Evolutionary conservation across 1,140 invertebrate species (phyloP), one percentile per base, ranked within the genome.

Genomic region (Hyles vespertilio): DNA sequence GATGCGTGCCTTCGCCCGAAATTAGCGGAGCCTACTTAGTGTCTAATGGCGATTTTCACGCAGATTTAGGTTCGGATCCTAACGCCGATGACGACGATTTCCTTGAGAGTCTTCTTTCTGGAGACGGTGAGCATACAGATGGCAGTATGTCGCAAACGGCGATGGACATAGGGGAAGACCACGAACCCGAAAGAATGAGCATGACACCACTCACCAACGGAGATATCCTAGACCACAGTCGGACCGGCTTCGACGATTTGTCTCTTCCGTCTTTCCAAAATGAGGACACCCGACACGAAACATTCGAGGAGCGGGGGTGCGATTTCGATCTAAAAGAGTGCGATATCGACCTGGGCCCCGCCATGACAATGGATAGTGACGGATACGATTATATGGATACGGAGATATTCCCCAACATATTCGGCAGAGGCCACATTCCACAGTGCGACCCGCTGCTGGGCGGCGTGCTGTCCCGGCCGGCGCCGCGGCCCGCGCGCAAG

Each of bases 381-480:
- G 64, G 62, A 3, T 81, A 74, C 61, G 85, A 87, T 48, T 87
- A 79, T 51, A 82, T 87, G 84, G 78, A 85, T 58, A 79, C 81
- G 59, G 84, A 87, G 63, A 73, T 87, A 22, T 79, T 84, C 43
- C 87, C 78, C 6, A 90, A 83, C 71, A 60, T 80, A 57, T 89
- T 84, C 72, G 80, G 84, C 48, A 81, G 75, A 51, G 84, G 77
- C 9, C 79, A 84, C 63, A 69, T 82, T 65, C 80, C 81, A 40
- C 87, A 81, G 65, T 87, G 84, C 64, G 89, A 90, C 68, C 89
- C 89, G 45, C 73, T 90, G 61, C 79, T 90, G 55, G 87, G 87
- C 43, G 87, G 81, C 40, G 80, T 80, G 45, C 67, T 84, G 56
- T 66, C 81, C 5, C 74, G 81, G 1, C 81, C 87, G 32, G 71